phyloP scores from a whole-genome alignment of 2,888 invertebrate genomes.

The Steromphala cineraria region DNA sequence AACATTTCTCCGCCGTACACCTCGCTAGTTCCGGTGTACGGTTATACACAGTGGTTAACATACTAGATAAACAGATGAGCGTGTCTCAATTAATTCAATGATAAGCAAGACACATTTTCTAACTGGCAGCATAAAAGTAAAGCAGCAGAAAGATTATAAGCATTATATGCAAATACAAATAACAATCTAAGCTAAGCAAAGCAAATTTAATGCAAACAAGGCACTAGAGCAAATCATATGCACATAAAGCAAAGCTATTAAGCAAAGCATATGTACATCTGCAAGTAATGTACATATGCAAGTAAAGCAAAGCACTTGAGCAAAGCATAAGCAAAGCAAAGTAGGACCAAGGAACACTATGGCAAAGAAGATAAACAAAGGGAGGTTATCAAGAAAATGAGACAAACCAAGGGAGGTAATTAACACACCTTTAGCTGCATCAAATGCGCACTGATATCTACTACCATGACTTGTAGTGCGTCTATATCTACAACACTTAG shows the following conservation, averaged over 20 bases:
- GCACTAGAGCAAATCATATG: not conserved
- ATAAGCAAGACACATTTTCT: too few species aligned
- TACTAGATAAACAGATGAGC: too few species aligned
- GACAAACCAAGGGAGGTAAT: not conserved
- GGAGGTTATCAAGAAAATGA: not conserved
- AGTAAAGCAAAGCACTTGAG: not conserved
- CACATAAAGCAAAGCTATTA: not conserved
- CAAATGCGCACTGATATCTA: slow-evolving; percentile 54
- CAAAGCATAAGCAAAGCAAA: not conserved
- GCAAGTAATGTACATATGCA: not conserved
- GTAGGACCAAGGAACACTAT: not conserved
- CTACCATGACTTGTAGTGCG: slow-evolving; percentile 47
- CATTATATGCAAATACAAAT: too few species aligned
- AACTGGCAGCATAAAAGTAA: too few species aligned
- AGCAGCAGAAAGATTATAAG: too few species aligned
- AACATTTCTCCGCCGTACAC: too few species aligned
- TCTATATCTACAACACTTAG: slow-evolving; percentile 49
- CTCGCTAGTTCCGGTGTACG: too few species aligned
- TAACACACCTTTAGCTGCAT: slow-evolving; percentile 55
- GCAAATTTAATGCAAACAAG: too few species aligned
- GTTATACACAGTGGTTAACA: too few species aligned
- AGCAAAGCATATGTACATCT: not conserved
- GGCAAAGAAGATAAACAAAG: not conserved
- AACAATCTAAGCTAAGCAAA: not conserved
- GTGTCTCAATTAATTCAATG: too few species aligned